These are phyloP conservation scores for Neodon shergylaensis DNA, from an alignment of 2,113 vertebrate species.

Conservation along the genomic window DNA sequence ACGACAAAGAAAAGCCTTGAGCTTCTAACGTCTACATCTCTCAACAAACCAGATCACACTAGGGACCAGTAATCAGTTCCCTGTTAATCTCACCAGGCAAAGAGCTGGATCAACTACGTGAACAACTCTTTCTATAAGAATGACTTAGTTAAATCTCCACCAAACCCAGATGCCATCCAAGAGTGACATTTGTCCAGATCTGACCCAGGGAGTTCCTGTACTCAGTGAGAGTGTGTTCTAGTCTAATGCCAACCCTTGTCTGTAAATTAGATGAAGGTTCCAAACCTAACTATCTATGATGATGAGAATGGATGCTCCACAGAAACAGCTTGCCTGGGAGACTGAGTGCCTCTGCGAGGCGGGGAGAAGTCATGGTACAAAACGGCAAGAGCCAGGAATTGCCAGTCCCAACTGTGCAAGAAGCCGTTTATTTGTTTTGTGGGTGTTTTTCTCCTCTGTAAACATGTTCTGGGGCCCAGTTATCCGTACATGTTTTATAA, in stretches of 20 bases:
- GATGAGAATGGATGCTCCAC: neutral
- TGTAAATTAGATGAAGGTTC: neutral
- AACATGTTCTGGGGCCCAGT: conserved; percentile 69
- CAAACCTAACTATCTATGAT: neutral
- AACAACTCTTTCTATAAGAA: neutral
- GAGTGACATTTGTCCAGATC: neutral
- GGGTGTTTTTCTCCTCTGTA: conserved; percentile 75
- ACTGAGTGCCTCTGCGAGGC: neutral
- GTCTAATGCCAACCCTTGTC: neutral
- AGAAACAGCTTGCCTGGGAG: neutral
- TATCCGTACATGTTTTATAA: conserved; percentile 75
- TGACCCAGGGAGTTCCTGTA: neutral
- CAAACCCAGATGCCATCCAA: neutral
- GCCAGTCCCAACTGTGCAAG: conserved; percentile 13
- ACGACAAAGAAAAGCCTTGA: neutral
- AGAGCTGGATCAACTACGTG: neutral
- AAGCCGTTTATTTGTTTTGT: conserved; percentile 73
- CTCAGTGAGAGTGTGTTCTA: neutral
- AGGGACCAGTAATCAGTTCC: neutral
- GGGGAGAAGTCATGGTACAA: neutral
- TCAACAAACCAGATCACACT: neutral
- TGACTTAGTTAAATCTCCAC: neutral
- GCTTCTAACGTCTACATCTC: neutral
- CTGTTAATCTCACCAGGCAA: neutral
- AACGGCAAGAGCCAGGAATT: neutral